These are phyloP conservation scores for Calameuta pallipes DNA, from an alignment of 2,888 invertebrate genomes.

Conservation along the genomic window DNA sequence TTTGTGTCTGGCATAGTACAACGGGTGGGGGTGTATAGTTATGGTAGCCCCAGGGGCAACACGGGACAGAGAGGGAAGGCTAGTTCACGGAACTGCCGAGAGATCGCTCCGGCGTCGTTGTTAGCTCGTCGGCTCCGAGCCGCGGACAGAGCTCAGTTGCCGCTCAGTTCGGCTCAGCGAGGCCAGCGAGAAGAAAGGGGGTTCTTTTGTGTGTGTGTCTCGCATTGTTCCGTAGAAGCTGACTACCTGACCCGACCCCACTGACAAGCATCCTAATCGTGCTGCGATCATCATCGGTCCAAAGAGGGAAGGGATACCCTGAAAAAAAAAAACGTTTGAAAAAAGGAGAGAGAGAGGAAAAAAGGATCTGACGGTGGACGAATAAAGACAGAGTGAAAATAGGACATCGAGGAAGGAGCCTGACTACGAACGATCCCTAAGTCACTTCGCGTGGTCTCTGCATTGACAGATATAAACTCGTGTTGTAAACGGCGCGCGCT, in stretches of 20 bases:
- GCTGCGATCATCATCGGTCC: background rate
- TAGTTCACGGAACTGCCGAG: constrained; percentile 62
- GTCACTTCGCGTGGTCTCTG: background rate
- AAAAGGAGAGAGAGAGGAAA: constrained; percentile 9
- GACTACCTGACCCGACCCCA: constrained; percentile 7
- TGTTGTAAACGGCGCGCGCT: background rate
- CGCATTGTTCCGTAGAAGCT: constrained; percentile 8
- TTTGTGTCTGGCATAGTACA: constrained; percentile 22
- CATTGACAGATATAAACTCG: background rate
- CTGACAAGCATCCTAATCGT: constrained; percentile 12
- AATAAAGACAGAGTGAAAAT: background rate
- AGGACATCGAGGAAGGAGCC: background rate
- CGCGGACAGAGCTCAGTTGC: constrained; percentile 70
- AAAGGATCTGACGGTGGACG: constrained; percentile 13
- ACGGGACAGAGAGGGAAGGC: constrained; percentile 23
- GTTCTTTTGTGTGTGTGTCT: constrained; percentile 48
- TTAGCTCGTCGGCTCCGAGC: constrained; percentile 65
- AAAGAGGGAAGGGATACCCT: constrained; percentile 13
- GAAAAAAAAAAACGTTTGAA: constrained; percentile 10
- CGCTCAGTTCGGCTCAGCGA: constrained; percentile 67
- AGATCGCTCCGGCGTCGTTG: constrained; percentile 70
- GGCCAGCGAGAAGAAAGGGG: constrained; percentile 63
- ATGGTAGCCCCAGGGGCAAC: constrained; percentile 16
- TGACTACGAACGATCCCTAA: background rate
- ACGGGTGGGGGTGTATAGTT: constrained; percentile 23